Conservation (phyloP, 2,888 invertebrate species). For the Leucoma salicis region DNA sequence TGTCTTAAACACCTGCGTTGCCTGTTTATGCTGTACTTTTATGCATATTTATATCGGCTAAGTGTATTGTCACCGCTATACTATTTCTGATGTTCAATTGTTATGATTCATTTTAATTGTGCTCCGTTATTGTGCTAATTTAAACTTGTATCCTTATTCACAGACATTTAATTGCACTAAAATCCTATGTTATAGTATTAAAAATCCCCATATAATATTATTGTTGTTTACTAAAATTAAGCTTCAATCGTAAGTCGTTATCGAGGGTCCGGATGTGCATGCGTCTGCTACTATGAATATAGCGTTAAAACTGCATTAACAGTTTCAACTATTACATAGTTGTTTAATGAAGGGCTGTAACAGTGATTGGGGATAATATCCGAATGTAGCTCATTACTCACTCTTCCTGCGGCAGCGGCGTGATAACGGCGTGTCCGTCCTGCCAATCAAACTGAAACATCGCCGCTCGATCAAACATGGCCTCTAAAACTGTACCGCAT, state of each 20-base stretch:
- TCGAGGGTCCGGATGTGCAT: slow-evolving; percentile 8
- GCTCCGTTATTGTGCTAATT: slow-evolving; percentile 31
- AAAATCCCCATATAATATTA: slow-evolving; percentile 1
- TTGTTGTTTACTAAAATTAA: not conserved
- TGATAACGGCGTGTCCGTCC: slow-evolving; percentile 76
- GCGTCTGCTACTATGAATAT: slow-evolving; percentile 14
- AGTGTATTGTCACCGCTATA: slow-evolving; percentile 48
- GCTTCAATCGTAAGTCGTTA: slow-evolving; percentile 2
- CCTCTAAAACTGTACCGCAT: slow-evolving; percentile 47
- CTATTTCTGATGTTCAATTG: slow-evolving; percentile 43
- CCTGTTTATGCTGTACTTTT: slow-evolving; percentile 27
- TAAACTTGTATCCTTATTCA: slow-evolving; percentile 34
- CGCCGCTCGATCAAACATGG: slow-evolving; percentile 56
- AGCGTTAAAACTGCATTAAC: slow-evolving; percentile 27
- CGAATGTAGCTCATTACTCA: slow-evolving; percentile 62
- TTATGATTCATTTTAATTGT: slow-evolving; percentile 47
- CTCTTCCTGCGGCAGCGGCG: slow-evolving; percentile 68
- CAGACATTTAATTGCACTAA: slow-evolving; percentile 9
- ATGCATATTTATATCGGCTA: slow-evolving; percentile 37
- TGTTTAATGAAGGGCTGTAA: slow-evolving; percentile 52
- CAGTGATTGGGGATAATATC: slow-evolving; percentile 69
- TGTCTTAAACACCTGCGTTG: slow-evolving; percentile 58
- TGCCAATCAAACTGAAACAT: slow-evolving; percentile 72
- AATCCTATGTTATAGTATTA: slow-evolving; percentile 1
- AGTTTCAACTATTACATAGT: slow-evolving; percentile 37